Conservation (phyloP, 64 coral and sea anemone species). For the Pocillopora damicornis region DNA sequence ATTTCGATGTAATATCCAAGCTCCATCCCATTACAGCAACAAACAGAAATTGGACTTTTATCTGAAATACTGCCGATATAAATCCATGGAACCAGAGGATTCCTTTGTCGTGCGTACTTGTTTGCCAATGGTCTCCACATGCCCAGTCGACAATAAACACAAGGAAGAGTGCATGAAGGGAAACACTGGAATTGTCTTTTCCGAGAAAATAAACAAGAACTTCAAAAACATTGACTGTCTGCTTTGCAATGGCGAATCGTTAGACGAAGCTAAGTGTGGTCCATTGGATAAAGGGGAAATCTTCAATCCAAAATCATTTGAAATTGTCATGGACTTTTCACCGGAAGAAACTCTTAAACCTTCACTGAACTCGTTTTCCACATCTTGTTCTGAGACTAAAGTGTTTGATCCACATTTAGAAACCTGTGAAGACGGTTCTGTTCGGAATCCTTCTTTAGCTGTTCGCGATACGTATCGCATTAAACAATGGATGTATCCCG, state of each 20-base stretch:
- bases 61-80: slow-evolving; percentile 59
- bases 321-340: slow-evolving; percentile 54
- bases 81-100: not conserved
- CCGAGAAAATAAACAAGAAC: not conserved
- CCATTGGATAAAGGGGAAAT: slow-evolving; percentile 31
- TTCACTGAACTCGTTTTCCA: not conserved
- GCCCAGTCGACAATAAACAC: not conserved
- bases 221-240: slow-evolving; percentile 74
- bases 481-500: slow-evolving; percentile 48
- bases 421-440: slow-evolving; percentile 14
- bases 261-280: slow-evolving; percentile 35
- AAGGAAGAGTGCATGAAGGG: slow-evolving; percentile 14
- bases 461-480: slow-evolving; percentile 51
- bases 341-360: not conserved
- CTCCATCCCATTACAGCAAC: slow-evolving; percentile 37
- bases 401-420: slow-evolving; percentile 52
- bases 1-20: slow-evolving; percentile 73
- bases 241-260: slow-evolving; percentile 58
- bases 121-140: slow-evolving; percentile 35
- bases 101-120: slow-evolving; percentile 6
- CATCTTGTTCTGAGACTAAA: not conserved
- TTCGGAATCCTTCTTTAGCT: slow-evolving; percentile 7
- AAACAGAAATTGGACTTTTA: slow-evolving; percentile 48
- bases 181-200: slow-evolving; percentile 2
- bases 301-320: slow-evolving; percentile 84